Evolutionary conservation across 2,888 invertebrate species (phyloP), one percentile per base, ranked within the genome.

Genomic region (Rhimphoctona megacephalus): DNA sequence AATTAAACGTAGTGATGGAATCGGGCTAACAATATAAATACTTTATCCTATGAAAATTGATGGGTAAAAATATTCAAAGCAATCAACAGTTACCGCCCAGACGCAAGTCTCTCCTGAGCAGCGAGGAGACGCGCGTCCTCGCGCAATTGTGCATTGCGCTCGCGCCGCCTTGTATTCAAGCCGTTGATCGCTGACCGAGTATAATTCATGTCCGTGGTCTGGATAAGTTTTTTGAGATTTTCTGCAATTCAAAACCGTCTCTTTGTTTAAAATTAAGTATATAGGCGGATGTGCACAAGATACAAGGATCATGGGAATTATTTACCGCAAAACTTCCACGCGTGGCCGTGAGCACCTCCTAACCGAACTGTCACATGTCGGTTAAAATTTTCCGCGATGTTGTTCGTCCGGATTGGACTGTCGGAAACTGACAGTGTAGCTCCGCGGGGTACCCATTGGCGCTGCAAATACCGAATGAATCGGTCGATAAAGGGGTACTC

Each of bases 301-400:
- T 43, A 9, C 46, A 17, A 17, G 17, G 8, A 52, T 5, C 5
- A 22, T 46, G 46, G 19, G 25, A 43, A 69, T 69, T 2, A 33
- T 9, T 19, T 67, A 39, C 67, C 67, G 22, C 67, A 67, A 39
- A 67, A 67, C n/a, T 17, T 67, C 67, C 39, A 67, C 66, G 25
- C 36, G 19, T 66, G 11, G 7, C 66, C 66, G 36, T 36, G 66
- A 17, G 66, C 36, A 66, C 66, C 66, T 17, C 66, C 66, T 7
- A 66, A 19, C 9, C 19, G 33, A 66, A 19, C 33, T 30, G 36
- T 36, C 11, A n/a, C 66, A 19, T 66, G 66, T 6, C 33, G 66
- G 36, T 66, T 66, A 19, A 36, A 66, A 33, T 66, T 66, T 33
- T 66, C 66, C 3, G 66, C 36, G 8, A 66, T 17, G 25, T 66